phyloP scores from a whole-genome alignment of 1,140 invertebrate genomes.

The Zaprionus nigranus region DNA sequence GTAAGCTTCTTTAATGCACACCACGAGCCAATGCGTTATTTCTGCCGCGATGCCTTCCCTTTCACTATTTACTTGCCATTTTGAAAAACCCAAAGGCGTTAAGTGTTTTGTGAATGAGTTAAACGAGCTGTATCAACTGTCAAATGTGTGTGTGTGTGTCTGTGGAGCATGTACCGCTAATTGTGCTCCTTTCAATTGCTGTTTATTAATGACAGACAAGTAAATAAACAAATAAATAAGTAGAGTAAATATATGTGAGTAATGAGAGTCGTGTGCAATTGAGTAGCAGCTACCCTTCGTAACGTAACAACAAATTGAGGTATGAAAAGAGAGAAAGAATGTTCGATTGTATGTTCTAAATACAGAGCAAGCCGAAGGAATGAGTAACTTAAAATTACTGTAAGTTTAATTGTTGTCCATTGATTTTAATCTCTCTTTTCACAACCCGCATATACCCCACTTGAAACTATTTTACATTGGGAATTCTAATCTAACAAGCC shows the following conservation, averaged over 20 bases:
- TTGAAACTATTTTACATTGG: neutral
- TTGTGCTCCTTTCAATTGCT: slow-evolving; percentile 13
- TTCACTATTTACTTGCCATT: neutral
- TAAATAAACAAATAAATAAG: slow-evolving; percentile 10
- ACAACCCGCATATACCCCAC: neutral
- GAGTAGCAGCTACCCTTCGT: neutral
- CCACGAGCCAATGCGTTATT: slow-evolving; percentile 17
- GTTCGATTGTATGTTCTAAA: neutral
- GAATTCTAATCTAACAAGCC: neutral
- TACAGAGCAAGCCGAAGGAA: no score
- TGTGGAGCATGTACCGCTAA: neutral
- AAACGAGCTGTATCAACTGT: slow-evolving; percentile 19
- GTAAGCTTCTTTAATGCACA: slow-evolving; percentile 17
- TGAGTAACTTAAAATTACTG: neutral
- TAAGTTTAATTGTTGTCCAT: neutral
- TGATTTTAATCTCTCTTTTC: neutral
- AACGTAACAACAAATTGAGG: neutral
- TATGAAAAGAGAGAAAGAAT: neutral
- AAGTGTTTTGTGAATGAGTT: slow-evolving; percentile 32
- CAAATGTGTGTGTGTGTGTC: neutral
- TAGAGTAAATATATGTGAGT: neutral
- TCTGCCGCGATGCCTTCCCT: neutral
- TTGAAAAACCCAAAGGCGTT: slow-evolving; percentile 2
- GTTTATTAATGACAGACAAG: neutral
- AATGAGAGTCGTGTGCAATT: neutral